A percentile compares a stretch with the other conserved stretches of the same genome.
Conservation (phyloP, 1,140 invertebrate genomes). For the Ostrea denselamellosa region DNA sequence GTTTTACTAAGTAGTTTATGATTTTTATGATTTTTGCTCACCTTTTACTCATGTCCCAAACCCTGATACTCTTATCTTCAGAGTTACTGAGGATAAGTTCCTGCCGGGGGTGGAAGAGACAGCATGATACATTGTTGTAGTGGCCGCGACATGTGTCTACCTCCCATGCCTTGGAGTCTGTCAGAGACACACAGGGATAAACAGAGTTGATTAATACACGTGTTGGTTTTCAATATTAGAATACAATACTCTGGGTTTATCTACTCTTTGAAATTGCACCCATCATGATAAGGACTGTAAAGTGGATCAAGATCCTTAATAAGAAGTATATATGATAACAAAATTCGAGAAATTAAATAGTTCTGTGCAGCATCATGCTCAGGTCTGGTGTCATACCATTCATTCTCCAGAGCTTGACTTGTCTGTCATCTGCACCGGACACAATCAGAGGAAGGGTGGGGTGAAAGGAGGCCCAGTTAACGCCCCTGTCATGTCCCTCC, state of each 20-base stretch:
- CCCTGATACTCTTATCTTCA: slow-evolving; percentile 98
- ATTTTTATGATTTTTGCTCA: slow-evolving; percentile 47
- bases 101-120: slow-evolving; percentile 97
- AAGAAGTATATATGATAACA: background rate
- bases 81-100: slow-evolving; percentile 98
- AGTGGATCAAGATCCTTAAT: background rate
- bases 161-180: slow-evolving; percentile 92
- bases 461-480: slow-evolving; percentile 99
- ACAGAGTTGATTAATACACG: background rate
- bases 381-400: slow-evolving; percentile 88
- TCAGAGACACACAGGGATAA: slow-evolving; percentile 6
- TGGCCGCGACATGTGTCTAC: slow-evolving; percentile 99
- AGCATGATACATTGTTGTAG: slow-evolving; percentile 99
- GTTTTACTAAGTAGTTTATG: background rate
- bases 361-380: background rate
- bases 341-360: background rate
- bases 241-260: too few species aligned
- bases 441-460: slow-evolving; percentile 96
- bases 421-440: slow-evolving; percentile 97
- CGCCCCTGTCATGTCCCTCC: slow-evolving; percentile 90
- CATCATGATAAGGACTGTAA: too few species aligned
- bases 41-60: slow-evolving; percentile 99
- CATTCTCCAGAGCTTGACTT: slow-evolving; percentile 99
- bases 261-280: too few species aligned
- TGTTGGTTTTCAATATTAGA: too few species aligned